phyloP scores from a whole-genome alignment of 2,113 vertebrate species.

The Heterotilapia buettikoferi region DNA sequence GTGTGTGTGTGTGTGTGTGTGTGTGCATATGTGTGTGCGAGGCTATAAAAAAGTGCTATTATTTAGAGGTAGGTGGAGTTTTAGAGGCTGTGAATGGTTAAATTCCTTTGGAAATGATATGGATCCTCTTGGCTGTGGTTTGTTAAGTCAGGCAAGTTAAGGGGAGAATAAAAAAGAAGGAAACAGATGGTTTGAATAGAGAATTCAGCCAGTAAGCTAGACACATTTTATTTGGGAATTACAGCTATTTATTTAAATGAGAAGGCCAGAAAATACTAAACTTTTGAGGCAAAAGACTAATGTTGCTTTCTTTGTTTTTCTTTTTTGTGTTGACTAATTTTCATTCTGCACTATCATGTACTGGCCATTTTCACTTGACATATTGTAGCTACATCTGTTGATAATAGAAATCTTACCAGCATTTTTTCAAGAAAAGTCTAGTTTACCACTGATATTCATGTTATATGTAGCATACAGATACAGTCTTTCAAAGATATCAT shows the following conservation, averaged over 20 bases:
- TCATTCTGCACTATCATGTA: neutral
- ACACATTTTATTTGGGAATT: neutral
- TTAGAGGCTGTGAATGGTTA: constrained; percentile 46
- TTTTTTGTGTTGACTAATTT: neutral
- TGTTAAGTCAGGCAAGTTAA: constrained; percentile 51
- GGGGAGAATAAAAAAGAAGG: constrained; percentile 22
- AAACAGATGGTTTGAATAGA: constrained; percentile 33
- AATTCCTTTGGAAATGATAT: constrained; percentile 58
- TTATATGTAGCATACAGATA: neutral
- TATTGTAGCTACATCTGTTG: neutral
- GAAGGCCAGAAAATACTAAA: neutral
- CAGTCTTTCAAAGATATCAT: neutral
- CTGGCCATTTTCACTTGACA: neutral
- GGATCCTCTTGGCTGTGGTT: constrained; percentile 17
- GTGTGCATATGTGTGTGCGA: constrained; percentile 2
- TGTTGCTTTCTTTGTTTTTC: neutral
- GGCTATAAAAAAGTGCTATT: constrained; percentile 43
- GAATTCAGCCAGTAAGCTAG: neutral
- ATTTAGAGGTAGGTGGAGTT: constrained; percentile 49
- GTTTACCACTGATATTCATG: neutral
- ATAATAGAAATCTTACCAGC: neutral
- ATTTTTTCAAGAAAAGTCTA: neutral
- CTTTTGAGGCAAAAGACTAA: neutral
- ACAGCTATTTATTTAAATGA: neutral
- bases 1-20: neutral